Base-by-base conservation (phyloP, 2,888 invertebrate genomes). In the Oasisia sp. region DNA sequence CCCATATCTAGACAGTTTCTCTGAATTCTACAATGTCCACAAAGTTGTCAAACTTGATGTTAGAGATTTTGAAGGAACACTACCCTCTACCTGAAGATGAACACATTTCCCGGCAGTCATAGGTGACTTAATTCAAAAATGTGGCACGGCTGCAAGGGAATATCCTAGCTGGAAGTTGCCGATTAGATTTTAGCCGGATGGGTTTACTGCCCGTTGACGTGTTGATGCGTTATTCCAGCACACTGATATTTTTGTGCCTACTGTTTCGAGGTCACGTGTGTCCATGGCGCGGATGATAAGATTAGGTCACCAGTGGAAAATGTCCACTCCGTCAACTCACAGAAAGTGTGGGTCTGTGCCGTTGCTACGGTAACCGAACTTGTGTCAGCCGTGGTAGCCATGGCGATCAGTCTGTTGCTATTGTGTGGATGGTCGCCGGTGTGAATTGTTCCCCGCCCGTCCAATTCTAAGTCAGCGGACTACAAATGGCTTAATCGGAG, bases 181-280 rank as follows among this genome's bases (percentile, higher is more conserved):
- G 74, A 74, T 74, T n/a, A 74, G 74, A 74, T 74, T 74, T n/a
- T 74, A 27, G 74, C 74, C 14, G 74, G 74, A 74, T 74, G 74
- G n/a, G 2, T 14, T 74, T 74, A 74, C 27, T 74, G n/a, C 74
- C 74, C 3, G 74, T 74, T 74, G 74, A n/a, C 74, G n/a, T 7
- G n/a, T 74, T 74, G 74, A 74, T 74, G 74, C 74, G 7, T 19
- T 74, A 74, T 74, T 74, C 27, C 27, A 2, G 74, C 27, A 74
- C 74, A 19, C 50, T 50, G 74, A 74, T 74, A 74, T 74, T 74
- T 74, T 74, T 74, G 74, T 27, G 74, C 19, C 74, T 74, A 74
- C 19, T 74, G 74, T 74, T 74, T n/a, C 74, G n/a, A 74, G 74
- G 74, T 74, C 74, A 27, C 74, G 5, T 74, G 74, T 74, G 19